Percentiles rank a stretch among this genome's conserved stretches.
phyloP scores from a whole-genome alignment of 2,888 invertebrate genomes.

The Metopia argyrocephala region DNA sequence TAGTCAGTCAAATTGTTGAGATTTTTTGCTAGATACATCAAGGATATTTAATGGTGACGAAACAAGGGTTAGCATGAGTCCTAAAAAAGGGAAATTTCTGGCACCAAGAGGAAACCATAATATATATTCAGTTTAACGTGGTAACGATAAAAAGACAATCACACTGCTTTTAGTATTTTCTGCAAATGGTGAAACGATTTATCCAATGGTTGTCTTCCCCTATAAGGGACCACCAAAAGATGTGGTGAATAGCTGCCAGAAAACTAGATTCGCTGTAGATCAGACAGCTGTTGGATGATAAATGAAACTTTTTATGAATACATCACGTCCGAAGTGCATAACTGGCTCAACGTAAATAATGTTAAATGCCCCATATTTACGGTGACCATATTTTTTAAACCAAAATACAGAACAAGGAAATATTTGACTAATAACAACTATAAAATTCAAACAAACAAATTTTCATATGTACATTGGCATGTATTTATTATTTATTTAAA shows the following conservation, averaged over 20 bases:
- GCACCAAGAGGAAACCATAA: conserved; percentile 48
- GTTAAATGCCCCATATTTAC: conserved; percentile 52
- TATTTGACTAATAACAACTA: no score
- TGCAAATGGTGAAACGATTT: conserved; percentile 33
- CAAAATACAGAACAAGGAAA: no score
- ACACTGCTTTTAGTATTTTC: conserved; percentile 29
- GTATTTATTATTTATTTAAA: no score
- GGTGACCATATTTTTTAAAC: no score
- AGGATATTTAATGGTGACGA: conserved; percentile 48
- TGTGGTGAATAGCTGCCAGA: conserved; percentile 38
- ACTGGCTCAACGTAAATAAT: conserved; percentile 41
- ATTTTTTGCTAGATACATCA: conserved; percentile 28
- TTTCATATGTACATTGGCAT: no score
- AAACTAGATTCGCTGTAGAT: conserved; percentile 42
- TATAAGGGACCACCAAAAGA: conserved; percentile 37
- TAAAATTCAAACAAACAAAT: no score
- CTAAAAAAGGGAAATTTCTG: conserved; percentile 44
- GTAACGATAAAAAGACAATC: conserved; percentile 44
- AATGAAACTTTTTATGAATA: conserved; percentile 46
- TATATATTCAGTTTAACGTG: conserved; percentile 25
- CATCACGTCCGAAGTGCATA: conserved; percentile 34
- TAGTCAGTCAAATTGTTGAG: not conserved
- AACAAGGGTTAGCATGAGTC: conserved; percentile 34
- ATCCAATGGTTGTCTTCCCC: conserved; percentile 44
- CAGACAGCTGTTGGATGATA: conserved; percentile 49